Percentiles rank a stretch among this genome's conserved stretches.
Evolutionary conservation across 2,888 invertebrate species (phyloP).

Genomic region (Nephrotoma appendiculata): DNA sequence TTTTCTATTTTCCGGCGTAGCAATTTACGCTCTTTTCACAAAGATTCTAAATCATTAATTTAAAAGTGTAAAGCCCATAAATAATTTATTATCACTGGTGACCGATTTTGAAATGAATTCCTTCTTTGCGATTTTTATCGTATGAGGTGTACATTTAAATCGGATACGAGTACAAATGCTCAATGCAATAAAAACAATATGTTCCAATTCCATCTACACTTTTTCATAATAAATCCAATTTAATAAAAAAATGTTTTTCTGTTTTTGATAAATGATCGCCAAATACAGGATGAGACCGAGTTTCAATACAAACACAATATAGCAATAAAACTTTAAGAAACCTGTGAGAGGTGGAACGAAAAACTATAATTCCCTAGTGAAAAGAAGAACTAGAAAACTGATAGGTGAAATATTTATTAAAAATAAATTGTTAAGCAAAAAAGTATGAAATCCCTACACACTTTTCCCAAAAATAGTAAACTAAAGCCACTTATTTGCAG

Average conservation of each 20-base stretch:
- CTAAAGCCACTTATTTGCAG: not conserved
- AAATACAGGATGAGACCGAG: not conserved
- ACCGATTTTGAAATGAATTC: not conserved
- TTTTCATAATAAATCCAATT: not conserved
- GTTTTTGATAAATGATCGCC: not conserved
- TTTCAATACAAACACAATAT: not conserved
- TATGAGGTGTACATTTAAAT: not conserved
- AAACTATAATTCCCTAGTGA: not conserved
- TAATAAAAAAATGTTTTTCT: not conserved
- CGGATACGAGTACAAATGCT: not conserved
- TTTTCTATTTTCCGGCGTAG: no score
- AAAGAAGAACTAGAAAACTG: not conserved
- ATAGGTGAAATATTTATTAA: not conserved
- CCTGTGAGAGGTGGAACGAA: not conserved
- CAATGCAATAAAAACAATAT: not conserved
- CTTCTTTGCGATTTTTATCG: not conserved
- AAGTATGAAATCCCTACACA: not conserved
- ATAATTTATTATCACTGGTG: not conserved
- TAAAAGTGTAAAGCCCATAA: not conserved
- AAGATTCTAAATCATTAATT: not conserved
- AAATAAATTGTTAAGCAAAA: not conserved
- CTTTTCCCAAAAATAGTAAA: not conserved
- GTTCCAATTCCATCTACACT: not conserved
- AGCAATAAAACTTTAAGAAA: no score
- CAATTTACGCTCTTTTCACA: no score